Evolutionary conservation across 2,888 invertebrate species (phyloP), one percentile per base, ranked within the genome.

Genomic region (Corbicula japonica): DNA sequence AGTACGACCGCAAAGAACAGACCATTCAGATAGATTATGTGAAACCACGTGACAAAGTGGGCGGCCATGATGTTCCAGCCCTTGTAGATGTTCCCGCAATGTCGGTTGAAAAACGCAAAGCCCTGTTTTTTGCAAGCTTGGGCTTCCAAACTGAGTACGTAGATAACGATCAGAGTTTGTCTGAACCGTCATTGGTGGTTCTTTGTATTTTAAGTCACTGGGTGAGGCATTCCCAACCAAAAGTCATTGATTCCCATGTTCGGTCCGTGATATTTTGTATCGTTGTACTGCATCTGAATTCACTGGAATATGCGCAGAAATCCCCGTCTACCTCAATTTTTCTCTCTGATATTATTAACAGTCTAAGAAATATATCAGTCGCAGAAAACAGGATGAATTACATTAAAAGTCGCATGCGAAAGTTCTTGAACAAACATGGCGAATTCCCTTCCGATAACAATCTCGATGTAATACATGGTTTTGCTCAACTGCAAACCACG

Each of bases 401-500:
- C n/a, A n/a, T 58, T 6, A 58, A 35, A 21, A 35, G 23, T 21
- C 30, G 35, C 10, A 21, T 58, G 18, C 35, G 5, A 35, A 58
- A 58, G 5, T n/a, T 35, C 38, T 35, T 58, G 18, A n/a, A 4
- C 4, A 10, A 2, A n/a, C 35, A 12, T 35, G 54, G 15, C n/a
- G 28, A 28, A 32, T 10, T 50, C 1, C 32, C 30, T 32, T 5
- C 21, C 10, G 38, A 15, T 4, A n/a, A 41, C 38, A 63, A 63
- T 10, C 46, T 54, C 1, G 65, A 77, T 15, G 60, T n/a, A n/a
- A n/a, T 83, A 15, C 93, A 93, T 76, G 88, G 84, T 30, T 91
- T 91, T 48, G 83, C 90, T 18, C 92, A 93, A 83, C 88, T 92
- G 44, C 93, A 93, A 71, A 78, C 92, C 0, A 90, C 90, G 32